A percentile compares a stretch with the other conserved stretches of the same genome.
phyloP scores from a whole-genome alignment of 2,888 invertebrate genomes.

The Nebria brevicollis region DNA sequence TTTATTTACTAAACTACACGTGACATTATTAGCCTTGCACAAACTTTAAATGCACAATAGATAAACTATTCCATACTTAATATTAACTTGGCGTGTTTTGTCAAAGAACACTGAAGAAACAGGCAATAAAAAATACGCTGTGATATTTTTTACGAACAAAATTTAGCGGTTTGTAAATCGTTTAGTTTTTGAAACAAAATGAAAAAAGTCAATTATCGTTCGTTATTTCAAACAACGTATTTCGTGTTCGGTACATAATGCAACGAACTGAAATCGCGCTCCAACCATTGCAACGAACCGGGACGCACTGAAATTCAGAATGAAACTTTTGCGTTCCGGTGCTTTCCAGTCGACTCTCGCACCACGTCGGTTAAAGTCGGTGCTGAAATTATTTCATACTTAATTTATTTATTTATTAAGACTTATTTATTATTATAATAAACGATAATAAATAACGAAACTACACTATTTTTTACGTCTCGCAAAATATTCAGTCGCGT shows the following conservation, averaged over 20 bases:
- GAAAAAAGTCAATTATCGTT: background rate
- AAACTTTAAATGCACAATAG: background rate
- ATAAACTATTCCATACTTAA: background rate
- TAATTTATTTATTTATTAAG: background rate
- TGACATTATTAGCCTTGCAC: background rate
- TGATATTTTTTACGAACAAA: background rate
- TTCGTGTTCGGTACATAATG: background rate
- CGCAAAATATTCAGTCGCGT: no score
- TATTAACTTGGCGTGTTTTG: background rate
- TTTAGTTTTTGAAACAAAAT: background rate
- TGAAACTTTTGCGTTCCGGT: background rate
- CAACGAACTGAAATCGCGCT: background rate
- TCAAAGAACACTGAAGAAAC: background rate
- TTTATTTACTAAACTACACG: background rate
- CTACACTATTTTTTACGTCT: no score
- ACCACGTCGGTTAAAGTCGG: background rate
- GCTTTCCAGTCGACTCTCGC: background rate
- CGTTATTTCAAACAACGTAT: background rate
- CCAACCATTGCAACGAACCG: constrained; percentile 10
- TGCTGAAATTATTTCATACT: background rate
- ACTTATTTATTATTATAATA: no score
- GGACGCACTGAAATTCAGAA: constrained; percentile 18
- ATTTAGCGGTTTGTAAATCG: background rate
- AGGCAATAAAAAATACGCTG: background rate
- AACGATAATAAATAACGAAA: no score